Evolutionary conservation across 2,888 invertebrate species (phyloP), one percentile per base, ranked within the genome.

Genomic region (Mechanitis messenoides): DNA sequence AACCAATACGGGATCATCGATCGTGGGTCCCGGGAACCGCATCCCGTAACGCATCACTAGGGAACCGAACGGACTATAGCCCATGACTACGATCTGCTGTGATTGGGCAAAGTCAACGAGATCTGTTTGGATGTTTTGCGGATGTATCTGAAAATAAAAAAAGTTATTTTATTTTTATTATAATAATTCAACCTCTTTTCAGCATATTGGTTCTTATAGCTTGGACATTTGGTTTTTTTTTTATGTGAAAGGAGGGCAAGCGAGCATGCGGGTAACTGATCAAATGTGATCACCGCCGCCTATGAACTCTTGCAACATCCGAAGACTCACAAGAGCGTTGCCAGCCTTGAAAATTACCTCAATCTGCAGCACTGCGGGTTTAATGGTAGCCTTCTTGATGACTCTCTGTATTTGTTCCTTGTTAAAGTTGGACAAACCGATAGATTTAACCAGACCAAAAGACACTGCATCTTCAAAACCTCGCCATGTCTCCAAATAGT

Each of bases 341-440:
- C 20, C 20, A 1, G 20, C 1, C 20, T 20, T 20, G 20, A 20
- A 20, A 20, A n/a, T 33, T 33, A 35, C 88, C 84, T 89, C 88
- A 35, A 87, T 92, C 83, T 94, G 92, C 72, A 93, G 89, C 1
- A 83, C 91, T 0, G 90, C 92, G 0, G 94, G 94, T 67, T 88
- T 92, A 12, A 94, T 80, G 0, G 68, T 84, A 2, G 92, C 90
- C 56, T 85, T 87, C 1, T 89, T 83, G 3, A 95, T 67, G n/a
- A 96, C 70, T 55, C 93, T 86, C 20, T 92, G 83, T 31, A 96
- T 74, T 78, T 96, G 96, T 38, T 92, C 82, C 54, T 89, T 91
- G 75, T 95, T 96, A 75, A 96, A 96, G 80, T 96, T 96, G 31
- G 95, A 95, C 3, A 96, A 73, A 0, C 96, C 96, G 58, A 96